phyloP scores from a whole-genome alignment of 2,113 vertebrate genomes.

The Falco punctatus region DNA sequence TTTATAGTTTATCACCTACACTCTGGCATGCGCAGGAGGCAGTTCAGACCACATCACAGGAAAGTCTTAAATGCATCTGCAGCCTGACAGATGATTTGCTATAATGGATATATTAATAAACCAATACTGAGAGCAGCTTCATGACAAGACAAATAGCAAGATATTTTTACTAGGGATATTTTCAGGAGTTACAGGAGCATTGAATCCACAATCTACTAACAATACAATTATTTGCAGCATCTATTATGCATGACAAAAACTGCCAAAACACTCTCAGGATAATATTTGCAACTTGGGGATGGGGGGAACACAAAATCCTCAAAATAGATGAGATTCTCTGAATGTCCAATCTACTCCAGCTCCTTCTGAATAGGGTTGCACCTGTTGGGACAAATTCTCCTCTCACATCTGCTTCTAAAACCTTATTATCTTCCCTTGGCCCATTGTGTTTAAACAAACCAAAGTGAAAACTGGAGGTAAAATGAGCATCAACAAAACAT shows the following conservation, averaged over 20 bases:
- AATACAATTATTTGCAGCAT: not conserved
- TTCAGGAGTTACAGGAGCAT: not conserved
- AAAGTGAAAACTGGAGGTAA: not conserved
- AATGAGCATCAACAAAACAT: not conserved
- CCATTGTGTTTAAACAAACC: not conserved
- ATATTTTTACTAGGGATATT: not conserved
- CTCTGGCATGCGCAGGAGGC: not conserved
- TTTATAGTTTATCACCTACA: not conserved
- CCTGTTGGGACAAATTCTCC: not conserved
- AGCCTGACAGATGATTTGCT: not conserved
- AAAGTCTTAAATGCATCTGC: not conserved
- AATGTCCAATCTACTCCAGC: not conserved
- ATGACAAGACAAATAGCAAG: not conserved
- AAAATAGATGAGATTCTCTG: not conserved
- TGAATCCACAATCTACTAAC: not conserved
- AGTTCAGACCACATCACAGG: not conserved
- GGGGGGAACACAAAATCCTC: not conserved
- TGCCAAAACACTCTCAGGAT: not conserved
- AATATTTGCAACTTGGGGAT: not conserved
- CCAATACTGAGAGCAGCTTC: not conserved
- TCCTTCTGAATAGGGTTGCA: not conserved
- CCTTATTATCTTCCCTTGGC: not conserved
- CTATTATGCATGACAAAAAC: not conserved
- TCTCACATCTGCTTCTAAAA: not conserved
- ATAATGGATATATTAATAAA: not conserved